Evolutionary conservation across 2,113 vertebrate species (phyloP).

Genomic region (Lepus europaeus): DNA sequence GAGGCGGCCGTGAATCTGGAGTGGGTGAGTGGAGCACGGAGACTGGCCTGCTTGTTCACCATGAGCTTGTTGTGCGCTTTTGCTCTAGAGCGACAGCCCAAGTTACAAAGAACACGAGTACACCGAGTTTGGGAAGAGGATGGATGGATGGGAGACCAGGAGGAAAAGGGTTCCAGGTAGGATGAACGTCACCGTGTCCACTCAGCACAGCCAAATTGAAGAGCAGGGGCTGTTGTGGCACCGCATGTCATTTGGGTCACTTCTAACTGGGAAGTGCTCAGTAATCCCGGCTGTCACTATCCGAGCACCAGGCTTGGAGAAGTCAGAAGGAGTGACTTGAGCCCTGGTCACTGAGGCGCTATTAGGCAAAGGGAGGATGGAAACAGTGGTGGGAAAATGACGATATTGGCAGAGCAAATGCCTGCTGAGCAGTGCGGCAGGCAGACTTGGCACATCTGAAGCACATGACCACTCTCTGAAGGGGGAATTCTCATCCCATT

Average conservation of each 20-base stretch:
- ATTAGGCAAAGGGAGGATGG: background rate
- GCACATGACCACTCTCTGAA: background rate
- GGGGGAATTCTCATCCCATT: accelerated
- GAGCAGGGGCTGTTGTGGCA: background rate
- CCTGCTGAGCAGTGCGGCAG: background rate
- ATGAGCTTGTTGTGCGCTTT: background rate
- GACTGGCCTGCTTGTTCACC: accelerated
- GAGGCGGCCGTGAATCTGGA: background rate
- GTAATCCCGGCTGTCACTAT: accelerated
- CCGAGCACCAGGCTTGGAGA: background rate
- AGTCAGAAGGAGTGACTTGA: accelerated
- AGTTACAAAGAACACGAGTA: conserved; percentile 86
- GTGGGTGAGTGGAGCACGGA: accelerated
- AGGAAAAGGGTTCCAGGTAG: conserved; percentile 90
- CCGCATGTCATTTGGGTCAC: accelerated
- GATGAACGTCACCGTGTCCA: accelerated
- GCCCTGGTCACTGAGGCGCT: accelerated
- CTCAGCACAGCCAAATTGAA: accelerated
- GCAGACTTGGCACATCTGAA: accelerated
- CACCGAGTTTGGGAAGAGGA: conserved; percentile 90
- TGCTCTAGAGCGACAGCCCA: conserved; percentile 83
- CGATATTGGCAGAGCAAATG: background rate
- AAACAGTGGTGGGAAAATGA: background rate
- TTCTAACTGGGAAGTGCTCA: background rate
- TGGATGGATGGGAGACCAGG: conserved; percentile 93